Evolutionary conservation across 2,888 invertebrate species (phyloP).

Genomic region (Yponomeuta plumbellus): DNA sequence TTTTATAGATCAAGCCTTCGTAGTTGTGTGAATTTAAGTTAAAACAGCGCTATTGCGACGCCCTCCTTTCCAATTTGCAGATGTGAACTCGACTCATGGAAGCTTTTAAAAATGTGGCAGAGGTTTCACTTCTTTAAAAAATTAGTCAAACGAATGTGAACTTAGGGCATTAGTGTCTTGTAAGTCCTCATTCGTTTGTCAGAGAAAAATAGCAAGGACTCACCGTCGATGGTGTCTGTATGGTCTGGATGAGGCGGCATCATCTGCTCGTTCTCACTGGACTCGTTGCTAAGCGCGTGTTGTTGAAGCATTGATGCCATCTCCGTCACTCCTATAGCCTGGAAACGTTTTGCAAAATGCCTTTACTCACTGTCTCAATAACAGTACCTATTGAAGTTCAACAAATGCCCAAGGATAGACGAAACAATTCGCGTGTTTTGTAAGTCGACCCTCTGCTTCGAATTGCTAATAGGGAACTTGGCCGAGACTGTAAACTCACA

Average conservation of each 20-base stretch:
- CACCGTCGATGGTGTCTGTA: constrained; percentile 85
- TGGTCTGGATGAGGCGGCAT: constrained; percentile 81
- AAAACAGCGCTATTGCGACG: not conserved
- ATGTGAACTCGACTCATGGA: not conserved
- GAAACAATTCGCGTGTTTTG: not conserved
- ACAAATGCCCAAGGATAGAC: constrained; percentile 3
- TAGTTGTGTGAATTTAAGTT: constrained; percentile 9
- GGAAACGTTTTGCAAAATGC: constrained; percentile 46
- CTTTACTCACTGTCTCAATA: not conserved
- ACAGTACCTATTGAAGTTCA: not conserved
- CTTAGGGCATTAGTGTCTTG: not conserved
- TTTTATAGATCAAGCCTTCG: constrained; percentile 9
- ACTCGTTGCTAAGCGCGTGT: constrained; percentile 78
- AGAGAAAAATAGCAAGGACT: constrained; percentile 46
- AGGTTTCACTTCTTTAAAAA: not conserved
- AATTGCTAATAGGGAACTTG: not conserved
- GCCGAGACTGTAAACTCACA: not conserved
- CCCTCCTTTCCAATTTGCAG: constrained; percentile 14
- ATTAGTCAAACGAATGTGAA: not conserved
- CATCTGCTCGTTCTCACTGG: constrained; percentile 76
- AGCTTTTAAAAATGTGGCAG: constrained; percentile 9
- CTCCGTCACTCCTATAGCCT: constrained; percentile 78
- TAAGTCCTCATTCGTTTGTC: not conserved
- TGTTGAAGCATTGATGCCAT: constrained; percentile 79
- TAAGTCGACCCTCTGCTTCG: not conserved